Evolutionary conservation across 2,888 invertebrate species (phyloP).

Genomic region (Callinectes sapidus): DNA sequence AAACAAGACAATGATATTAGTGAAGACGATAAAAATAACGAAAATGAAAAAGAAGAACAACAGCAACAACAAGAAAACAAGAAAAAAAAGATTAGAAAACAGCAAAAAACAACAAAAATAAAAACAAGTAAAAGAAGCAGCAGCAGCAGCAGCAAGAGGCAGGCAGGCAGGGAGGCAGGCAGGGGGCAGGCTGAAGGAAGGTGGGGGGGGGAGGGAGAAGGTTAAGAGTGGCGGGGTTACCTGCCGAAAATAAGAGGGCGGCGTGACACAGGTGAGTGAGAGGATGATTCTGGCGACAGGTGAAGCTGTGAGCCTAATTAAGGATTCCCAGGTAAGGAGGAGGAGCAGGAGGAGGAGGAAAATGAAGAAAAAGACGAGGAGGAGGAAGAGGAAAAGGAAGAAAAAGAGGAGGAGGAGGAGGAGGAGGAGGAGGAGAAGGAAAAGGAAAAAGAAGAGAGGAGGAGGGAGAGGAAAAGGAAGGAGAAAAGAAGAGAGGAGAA

Average conservation of each 20-base stretch:
- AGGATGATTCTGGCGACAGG: constrained; percentile 2
- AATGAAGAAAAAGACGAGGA: not conserved
- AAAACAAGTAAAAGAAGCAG: not conserved
- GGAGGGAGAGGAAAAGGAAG: not conserved
- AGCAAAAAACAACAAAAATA: not conserved
- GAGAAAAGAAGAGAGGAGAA: not conserved
- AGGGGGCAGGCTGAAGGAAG: not conserved
- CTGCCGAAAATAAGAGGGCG: not conserved
- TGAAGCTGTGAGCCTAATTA: not conserved
- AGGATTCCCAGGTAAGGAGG: not conserved
- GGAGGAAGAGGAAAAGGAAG: not conserved
- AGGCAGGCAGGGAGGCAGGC: not conserved
- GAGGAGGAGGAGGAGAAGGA: not conserved
- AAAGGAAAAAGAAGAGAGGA: not conserved
- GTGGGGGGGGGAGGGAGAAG: not conserved
- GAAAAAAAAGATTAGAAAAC: no score
- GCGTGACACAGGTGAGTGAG: not conserved
- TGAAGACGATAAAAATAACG: no score
- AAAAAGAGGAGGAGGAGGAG: not conserved
- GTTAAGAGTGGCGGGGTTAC: not conserved
- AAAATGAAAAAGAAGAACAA: not conserved
- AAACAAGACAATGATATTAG: no score
- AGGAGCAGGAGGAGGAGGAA: not conserved
- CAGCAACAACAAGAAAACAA: no score
- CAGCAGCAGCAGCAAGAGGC: not conserved